These are phyloP conservation scores for Avahi laniger DNA, from an alignment of 2,797 vertebrate species.

Conservation along the genomic window DNA sequence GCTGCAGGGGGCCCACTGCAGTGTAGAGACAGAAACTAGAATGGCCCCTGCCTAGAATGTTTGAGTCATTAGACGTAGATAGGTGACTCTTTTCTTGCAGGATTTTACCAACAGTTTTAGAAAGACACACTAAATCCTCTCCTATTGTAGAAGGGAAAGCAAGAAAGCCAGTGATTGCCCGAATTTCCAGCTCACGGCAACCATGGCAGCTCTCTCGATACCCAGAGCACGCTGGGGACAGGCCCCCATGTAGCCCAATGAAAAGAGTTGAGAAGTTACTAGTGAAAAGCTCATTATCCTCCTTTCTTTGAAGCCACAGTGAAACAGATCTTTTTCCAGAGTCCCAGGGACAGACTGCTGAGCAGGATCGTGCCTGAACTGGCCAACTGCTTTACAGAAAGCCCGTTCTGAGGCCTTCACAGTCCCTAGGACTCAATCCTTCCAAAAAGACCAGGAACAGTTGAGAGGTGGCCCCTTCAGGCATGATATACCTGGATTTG, in stretches of 20 bases:
- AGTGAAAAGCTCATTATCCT: constrained; percentile 54
- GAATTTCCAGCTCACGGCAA: not conserved
- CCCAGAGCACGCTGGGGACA: not conserved
- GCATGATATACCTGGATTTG: not conserved
- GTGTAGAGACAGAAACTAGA: not conserved
- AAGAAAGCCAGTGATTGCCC: not conserved
- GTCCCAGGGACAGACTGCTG: not conserved
- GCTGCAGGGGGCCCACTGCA: not conserved
- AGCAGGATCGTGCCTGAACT: not conserved
- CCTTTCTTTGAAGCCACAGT: constrained; percentile 8
- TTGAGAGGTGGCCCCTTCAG: not conserved
- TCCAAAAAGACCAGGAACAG: not conserved
- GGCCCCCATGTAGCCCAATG: not conserved
- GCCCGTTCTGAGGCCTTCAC: not conserved
- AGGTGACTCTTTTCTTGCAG: not conserved
- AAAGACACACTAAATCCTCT: not conserved
- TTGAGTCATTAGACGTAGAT: not conserved
- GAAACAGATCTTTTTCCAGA: constrained; percentile 17
- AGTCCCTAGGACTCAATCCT: not conserved
- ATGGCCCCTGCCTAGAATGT: not conserved
- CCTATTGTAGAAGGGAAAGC: not conserved
- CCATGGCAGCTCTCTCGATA: not conserved
- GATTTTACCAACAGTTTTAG: constrained; percentile 8
- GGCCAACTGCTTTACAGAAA: not conserved
- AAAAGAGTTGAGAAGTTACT: not conserved